Percentiles rank a stretch among this genome's conserved stretches.
Evolutionary conservation across 2,113 vertebrate species (phyloP).

Genomic region (Pampusana beccarii): DNA sequence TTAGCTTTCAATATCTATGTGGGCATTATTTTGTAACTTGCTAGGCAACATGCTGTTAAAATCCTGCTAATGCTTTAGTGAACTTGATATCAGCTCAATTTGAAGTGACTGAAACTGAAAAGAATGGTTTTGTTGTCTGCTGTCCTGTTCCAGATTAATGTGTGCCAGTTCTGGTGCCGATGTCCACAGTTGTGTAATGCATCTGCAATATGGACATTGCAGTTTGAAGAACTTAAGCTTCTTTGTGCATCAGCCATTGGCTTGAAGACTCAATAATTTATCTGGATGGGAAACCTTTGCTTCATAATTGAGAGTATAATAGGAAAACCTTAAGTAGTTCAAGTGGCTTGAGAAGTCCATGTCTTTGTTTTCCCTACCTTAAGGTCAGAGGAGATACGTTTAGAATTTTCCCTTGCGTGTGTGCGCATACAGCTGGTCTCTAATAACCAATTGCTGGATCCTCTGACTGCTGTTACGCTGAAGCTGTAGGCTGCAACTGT

Average conservation of each 20-base stretch:
- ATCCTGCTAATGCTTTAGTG: background rate
- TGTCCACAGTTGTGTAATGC: background rate
- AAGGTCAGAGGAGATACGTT: background rate
- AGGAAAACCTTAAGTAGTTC: background rate
- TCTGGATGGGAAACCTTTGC: background rate
- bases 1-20: background rate
- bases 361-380: background rate
- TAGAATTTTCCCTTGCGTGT: background rate
- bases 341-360: background rate
- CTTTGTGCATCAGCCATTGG: background rate
- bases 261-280: background rate
- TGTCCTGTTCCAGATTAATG: background rate
- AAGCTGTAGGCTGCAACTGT: background rate
- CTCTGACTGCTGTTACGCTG: background rate
- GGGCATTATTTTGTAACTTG: background rate
- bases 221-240: background rate
- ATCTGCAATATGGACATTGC: background rate
- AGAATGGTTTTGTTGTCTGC: background rate
- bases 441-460: background rate
- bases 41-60: background rate
- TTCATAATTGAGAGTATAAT: background rate
- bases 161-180: background rate
- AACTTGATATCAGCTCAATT: background rate
- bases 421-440: background rate
- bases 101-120: background rate